phyloP scores from a whole-genome alignment of 2,888 invertebrate genomes.

The Oligia strigilis region DNA sequence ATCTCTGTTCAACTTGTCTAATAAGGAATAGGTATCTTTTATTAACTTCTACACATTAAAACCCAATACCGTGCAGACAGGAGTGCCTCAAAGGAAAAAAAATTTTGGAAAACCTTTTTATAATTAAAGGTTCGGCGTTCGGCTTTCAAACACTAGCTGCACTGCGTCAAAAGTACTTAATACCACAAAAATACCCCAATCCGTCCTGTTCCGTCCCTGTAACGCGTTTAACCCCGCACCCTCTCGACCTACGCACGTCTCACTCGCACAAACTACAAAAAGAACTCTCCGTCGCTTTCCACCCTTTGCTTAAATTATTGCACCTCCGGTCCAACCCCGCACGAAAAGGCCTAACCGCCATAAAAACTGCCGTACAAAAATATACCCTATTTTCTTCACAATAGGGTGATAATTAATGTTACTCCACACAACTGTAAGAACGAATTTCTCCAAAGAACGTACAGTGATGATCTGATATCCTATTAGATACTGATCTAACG shows the following conservation, averaged over 20 bases:
- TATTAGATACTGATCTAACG: constrained; percentile 84
- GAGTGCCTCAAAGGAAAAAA: too few species aligned
- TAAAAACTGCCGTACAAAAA: constrained; percentile 66
- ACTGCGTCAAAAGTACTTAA: constrained; percentile 17
- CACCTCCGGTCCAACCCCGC: constrained; percentile 80
- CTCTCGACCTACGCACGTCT: constrained; percentile 89
- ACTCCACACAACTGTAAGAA: constrained; percentile 72
- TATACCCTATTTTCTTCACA: constrained; percentile 65
- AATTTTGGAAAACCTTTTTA: background rate
- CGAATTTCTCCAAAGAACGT: constrained; percentile 85
- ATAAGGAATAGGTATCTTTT: background rate
- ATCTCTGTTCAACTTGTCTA: background rate
- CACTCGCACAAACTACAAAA: constrained; percentile 91
- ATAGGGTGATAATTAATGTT: constrained; percentile 56
- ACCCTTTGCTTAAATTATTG: constrained; percentile 91
- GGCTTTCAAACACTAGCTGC: background rate
- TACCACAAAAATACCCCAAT: background rate
- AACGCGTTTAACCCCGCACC: constrained; percentile 87
- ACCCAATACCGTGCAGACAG: background rate
- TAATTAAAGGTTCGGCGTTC: background rate
- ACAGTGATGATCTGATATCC: constrained; percentile 79
- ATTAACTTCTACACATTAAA: background rate
- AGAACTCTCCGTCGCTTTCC: constrained; percentile 90
- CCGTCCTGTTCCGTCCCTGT: constrained; percentile 76
- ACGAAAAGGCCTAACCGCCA: constrained; percentile 74